A percentile compares a stretch with the other conserved stretches of the same genome.
Evolutionary conservation across 2,113 vertebrate species (phyloP).

Genomic region (Pogona vitticeps): DNA sequence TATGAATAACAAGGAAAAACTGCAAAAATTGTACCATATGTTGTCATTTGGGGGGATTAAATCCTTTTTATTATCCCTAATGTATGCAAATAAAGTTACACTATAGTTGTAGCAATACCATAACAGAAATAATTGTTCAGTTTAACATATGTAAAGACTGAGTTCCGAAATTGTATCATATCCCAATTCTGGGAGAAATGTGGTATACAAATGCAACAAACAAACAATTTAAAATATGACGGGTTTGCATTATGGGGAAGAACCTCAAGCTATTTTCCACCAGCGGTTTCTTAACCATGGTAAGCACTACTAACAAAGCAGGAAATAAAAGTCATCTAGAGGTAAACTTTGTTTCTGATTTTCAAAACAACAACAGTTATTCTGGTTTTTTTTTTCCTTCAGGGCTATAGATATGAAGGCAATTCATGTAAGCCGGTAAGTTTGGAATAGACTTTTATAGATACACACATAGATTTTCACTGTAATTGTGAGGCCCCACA

Average conservation of each 20-base stretch:
- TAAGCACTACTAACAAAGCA: background rate
- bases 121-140: background rate
- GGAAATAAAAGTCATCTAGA: background rate
- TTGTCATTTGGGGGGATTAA: background rate
- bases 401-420: background rate
- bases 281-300: no score
- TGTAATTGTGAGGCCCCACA: background rate
- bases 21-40: background rate
- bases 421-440: slow-evolving; percentile 19
- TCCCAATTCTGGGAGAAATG: no score
- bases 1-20: no score
- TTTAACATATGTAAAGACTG: background rate
- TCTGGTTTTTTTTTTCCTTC: background rate
- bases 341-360: background rate
- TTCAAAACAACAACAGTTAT: background rate
- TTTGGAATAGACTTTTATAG: background rate
- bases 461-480: background rate
- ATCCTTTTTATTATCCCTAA: background rate
- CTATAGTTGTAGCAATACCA: background rate
- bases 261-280: no score
- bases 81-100: background rate
- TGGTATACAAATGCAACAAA: no score
- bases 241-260: background rate
- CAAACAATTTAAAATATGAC: no score
- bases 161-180: no score